Percentiles rank a stretch among this genome's conserved stretches.
Conservation (phyloP, 35 echinoderm and acorn worm species). For the Acanthaster planci region DNA sequence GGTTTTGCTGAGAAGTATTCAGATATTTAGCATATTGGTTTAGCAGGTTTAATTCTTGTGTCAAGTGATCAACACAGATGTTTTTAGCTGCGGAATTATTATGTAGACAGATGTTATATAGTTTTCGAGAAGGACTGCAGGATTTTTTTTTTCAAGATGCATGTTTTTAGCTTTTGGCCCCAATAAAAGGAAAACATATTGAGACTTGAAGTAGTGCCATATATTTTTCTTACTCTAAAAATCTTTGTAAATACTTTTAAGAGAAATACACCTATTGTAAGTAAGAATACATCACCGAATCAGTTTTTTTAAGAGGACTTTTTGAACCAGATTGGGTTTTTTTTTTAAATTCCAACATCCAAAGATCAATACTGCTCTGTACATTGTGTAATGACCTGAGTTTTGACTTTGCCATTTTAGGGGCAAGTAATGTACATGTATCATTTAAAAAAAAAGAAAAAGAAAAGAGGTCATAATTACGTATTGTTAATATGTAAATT, state of each 20-base stretch:
- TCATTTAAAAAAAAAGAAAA: conserved; percentile 4
- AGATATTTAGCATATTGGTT: no score
- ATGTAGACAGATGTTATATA: no score
- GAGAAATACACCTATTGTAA: neutral
- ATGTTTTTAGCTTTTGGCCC: no score
- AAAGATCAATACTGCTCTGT: conserved; percentile 6
- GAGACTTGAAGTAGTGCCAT: neutral
- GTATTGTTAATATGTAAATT: neutral
- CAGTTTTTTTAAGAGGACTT: neutral
- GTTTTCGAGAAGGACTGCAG: no score
- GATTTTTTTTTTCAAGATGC: no score
- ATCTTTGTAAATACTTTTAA: neutral
- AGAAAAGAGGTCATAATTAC: neutral
- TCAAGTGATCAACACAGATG: no score
- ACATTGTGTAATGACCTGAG: neutral
- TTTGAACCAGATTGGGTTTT: neutral
- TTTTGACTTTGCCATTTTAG: neutral
- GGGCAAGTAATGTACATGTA: neutral
- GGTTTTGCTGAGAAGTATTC: no score
- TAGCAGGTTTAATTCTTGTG: no score
- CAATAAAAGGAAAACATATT: neutral
- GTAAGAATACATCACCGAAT: neutral
- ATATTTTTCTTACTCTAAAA: neutral
- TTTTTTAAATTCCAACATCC: neutral
- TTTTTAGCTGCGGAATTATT: no score